Evolutionary conservation across 2,113 vertebrate species (phyloP).

Genomic region (Struthidea cinerea): DNA sequence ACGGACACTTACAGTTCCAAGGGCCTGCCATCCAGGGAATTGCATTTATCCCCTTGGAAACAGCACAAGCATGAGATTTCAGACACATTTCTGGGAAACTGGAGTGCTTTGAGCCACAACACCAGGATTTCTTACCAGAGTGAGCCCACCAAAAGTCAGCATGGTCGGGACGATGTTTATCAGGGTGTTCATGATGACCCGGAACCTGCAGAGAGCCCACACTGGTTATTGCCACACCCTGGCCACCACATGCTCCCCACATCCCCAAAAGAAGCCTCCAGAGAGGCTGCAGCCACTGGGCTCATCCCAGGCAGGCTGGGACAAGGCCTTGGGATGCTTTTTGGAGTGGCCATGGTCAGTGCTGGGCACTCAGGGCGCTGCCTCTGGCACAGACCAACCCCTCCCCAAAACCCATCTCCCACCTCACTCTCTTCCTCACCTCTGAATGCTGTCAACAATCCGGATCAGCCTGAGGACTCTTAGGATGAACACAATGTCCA

Average conservation of each 20-base stretch:
- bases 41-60: background rate
- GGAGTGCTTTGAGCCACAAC: background rate
- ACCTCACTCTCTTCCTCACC: constrained; percentile 56
- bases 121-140: constrained; percentile 76
- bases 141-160: constrained; percentile 87
- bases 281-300: background rate
- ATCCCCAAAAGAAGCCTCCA: background rate
- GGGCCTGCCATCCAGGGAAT: background rate
- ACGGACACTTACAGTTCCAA: background rate
- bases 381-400: background rate
- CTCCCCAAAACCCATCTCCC: background rate
- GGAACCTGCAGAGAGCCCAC: constrained; percentile 72
- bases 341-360: background rate
- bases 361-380: background rate
- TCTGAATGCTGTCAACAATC: constrained; percentile 86
- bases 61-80: background rate
- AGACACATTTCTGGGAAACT: background rate
- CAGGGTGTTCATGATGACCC: constrained; percentile 87
- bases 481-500: constrained; percentile 91
- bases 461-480: constrained; percentile 85
- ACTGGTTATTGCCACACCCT: background rate
- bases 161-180: constrained; percentile 89
- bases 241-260: background rate
- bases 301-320: background rate
- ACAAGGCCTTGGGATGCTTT: background rate